These are phyloP conservation scores for Elaphurus davidianus DNA, from an alignment of 2,113 vertebrate species.

Conservation along the genomic window DNA sequence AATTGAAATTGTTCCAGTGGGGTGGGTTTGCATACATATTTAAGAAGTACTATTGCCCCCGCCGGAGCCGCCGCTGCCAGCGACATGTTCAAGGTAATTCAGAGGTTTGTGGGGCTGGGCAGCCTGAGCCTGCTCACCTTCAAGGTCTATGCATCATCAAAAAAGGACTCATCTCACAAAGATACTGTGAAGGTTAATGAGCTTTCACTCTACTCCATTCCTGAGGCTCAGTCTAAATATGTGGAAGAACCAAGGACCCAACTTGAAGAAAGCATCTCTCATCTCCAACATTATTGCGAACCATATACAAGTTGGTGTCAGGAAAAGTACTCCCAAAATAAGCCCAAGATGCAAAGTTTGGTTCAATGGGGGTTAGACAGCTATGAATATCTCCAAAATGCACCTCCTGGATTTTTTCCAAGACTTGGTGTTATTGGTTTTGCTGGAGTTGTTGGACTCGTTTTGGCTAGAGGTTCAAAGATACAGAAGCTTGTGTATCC, in stretches of 20 bases:
- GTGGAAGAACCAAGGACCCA: slow-evolving; percentile 82
- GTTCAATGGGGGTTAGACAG: slow-evolving; percentile 80
- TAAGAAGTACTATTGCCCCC: neutral
- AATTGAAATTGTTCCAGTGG: neutral
- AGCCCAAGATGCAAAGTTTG: slow-evolving; percentile 83
- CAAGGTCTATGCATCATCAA: slow-evolving; percentile 84
- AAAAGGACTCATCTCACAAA: slow-evolving; percentile 80
- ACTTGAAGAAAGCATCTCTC: slow-evolving; percentile 86
- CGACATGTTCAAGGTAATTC: slow-evolving; percentile 81
- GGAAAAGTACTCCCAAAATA: slow-evolving; percentile 87
- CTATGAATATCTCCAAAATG: neutral
- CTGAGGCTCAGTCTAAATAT: slow-evolving; percentile 77
- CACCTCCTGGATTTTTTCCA: slow-evolving; percentile 87
- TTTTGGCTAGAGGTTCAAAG: slow-evolving; percentile 92
- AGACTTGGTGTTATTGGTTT: slow-evolving; percentile 89
- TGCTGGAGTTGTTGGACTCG: slow-evolving; percentile 91
- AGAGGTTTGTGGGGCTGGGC: slow-evolving; percentile 80
- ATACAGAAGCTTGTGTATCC: slow-evolving; percentile 91
- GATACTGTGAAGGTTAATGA: slow-evolving; percentile 80
- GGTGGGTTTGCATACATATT: neutral
- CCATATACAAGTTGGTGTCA: slow-evolving; percentile 89
- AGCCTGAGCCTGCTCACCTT: slow-evolving; percentile 81
- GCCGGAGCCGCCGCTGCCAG: neutral
- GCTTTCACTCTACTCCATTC: slow-evolving; percentile 92
- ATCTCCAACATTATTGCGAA: slow-evolving; percentile 83